These are phyloP conservation scores for Cisticola juncidis DNA, from an alignment of 2,113 vertebrate species.

Conservation along the genomic window DNA sequence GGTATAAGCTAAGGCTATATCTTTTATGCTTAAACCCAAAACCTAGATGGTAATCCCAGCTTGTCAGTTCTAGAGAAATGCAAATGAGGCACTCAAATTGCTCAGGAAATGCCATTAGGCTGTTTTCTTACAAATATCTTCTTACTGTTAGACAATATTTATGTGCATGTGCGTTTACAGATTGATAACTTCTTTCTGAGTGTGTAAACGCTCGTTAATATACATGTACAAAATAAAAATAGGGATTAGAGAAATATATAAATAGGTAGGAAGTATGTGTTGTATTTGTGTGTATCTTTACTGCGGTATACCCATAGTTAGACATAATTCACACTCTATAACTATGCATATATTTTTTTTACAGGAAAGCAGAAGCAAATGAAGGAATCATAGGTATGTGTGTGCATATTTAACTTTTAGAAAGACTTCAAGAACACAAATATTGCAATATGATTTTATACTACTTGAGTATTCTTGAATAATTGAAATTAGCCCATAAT, in stretches of 20 bases:
- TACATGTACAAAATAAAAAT: neutral
- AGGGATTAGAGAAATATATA: neutral
- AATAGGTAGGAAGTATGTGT: neutral
- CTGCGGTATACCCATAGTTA: neutral
- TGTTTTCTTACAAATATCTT: neutral
- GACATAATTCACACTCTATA: neutral
- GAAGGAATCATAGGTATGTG: neutral
- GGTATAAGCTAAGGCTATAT: neutral
- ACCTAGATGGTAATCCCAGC: neutral
- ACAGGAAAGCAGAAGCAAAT: neutral
- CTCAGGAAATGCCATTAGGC: neutral
- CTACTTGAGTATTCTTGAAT: neutral
- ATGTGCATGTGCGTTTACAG: neutral
- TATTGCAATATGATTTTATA: neutral
- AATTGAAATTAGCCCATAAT: neutral
- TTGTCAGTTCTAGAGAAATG: neutral
- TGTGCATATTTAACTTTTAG: neutral
- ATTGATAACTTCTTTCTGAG: neutral
- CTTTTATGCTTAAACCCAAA: neutral
- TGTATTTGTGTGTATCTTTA: neutral
- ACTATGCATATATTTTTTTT: neutral
- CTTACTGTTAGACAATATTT: neutral
- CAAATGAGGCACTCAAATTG: neutral
- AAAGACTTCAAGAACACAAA: neutral
- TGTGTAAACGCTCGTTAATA: neutral